Conservation (phyloP, 2,888 invertebrate species). For the Cinara cedri region DNA sequence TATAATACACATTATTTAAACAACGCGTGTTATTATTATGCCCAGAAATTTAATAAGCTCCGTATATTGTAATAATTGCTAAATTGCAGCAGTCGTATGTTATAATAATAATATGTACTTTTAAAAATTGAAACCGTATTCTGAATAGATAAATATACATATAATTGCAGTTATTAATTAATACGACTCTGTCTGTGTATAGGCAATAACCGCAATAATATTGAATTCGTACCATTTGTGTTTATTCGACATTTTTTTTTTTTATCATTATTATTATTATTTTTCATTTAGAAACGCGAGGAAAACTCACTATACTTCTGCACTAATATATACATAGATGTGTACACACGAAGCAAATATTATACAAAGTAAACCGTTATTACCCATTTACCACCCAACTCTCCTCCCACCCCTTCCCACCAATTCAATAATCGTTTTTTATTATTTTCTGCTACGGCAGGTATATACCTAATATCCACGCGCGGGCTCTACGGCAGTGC, state of each 20-base stretch:
- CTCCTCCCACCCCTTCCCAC: too few species aligned
- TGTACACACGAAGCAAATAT: not conserved
- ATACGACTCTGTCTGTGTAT: not conserved
- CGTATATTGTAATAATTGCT: conserved; percentile 21
- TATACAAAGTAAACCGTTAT: not conserved
- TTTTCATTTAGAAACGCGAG: not conserved
- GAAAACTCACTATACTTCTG: too few species aligned
- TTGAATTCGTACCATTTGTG: not conserved
- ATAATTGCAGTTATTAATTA: too few species aligned
- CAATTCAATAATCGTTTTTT: too few species aligned
- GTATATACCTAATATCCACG: too few species aligned
- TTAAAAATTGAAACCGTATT: conserved; percentile 33
- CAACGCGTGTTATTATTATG: not conserved
- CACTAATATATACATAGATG: too few species aligned
- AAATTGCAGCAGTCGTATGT: not conserved
- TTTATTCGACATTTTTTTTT: not conserved
- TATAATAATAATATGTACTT: too few species aligned
- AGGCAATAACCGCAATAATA: not conserved
- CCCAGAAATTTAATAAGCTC: conserved; percentile 10
- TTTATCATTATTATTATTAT: not conserved
- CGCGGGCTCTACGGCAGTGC: too few species aligned
- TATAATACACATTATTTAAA: conserved; percentile 18
- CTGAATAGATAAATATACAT: too few species aligned
- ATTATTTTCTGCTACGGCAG: too few species aligned
- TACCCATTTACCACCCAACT: too few species aligned